phyloP scores from a whole-genome alignment of 2,113 vertebrate species.

The Bothrops jararaca region DNA sequence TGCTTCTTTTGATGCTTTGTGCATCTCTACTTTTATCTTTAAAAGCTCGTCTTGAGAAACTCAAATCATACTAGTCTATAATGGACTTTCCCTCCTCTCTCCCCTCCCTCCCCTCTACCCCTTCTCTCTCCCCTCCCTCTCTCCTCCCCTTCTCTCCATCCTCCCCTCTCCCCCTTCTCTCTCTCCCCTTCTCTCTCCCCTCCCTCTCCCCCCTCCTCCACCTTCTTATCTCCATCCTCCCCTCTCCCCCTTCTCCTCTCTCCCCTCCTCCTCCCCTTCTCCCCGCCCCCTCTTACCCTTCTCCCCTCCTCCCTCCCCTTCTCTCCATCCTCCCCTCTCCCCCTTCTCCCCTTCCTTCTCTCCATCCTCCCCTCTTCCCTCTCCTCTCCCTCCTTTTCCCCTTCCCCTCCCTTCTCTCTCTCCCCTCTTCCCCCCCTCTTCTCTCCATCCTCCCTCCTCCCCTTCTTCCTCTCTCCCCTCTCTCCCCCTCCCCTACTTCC shows the following conservation, averaged over 20 bases:
- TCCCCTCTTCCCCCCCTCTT: not conserved
- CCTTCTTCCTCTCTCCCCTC: too few species aligned
- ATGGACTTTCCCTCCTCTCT: not conserved
- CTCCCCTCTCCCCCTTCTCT: not conserved
- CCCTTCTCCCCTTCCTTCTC: too few species aligned
- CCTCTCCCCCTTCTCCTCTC: too few species aligned
- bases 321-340: too few species aligned
- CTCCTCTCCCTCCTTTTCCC: too few species aligned
- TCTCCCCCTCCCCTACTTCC: too few species aligned
- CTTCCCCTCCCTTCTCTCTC: too few species aligned
- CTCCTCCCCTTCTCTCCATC: not conserved
- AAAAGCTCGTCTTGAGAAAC: constrained; percentile 24
- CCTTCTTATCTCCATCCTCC: not conserved
- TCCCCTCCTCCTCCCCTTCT: too few species aligned
- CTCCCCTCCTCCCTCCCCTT: not conserved
- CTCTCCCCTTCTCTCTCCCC: too few species aligned
- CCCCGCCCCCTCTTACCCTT: not conserved
- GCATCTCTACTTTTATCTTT: not conserved
- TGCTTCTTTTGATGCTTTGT: constrained; percentile 54
- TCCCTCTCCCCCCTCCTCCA: too few species aligned
- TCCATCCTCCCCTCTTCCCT: too few species aligned
- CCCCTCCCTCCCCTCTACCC: not conserved
- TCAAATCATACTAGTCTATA: not conserved
- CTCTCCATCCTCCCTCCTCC: too few species aligned
- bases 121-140: not conserved